Evolutionary conservation across 2,888 invertebrate genomes (phyloP), one percentile per base, ranked within the genome.

Genomic region (Tryphoninae sp.): DNA sequence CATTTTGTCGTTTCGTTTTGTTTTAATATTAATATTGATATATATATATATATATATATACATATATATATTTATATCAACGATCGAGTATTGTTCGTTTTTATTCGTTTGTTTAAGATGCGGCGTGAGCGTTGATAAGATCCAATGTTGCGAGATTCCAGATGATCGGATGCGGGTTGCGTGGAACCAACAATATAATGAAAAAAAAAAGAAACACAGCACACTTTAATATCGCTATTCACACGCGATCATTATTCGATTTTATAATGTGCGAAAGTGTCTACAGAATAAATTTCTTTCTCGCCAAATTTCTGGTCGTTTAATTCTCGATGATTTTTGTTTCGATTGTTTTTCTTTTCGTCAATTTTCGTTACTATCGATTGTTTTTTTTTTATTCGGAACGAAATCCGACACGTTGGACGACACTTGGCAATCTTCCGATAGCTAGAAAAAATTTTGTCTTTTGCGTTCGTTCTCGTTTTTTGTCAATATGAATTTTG

Each of bases 201-300:
- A 51, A 45, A 80, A 84, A 85, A 82, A 69, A 68, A 83, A 72
- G 85, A 86, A 86, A 87, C 86, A 86, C 86, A 85, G 82, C 81
- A 84, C 86, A 88, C 87, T 86, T 88, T 87, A 87, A 86, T 87
- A 85, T 82, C 68, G 68, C 64, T 26, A 73, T 82, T 79, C 62
- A 67, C 23, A 23, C 68, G 33, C 67, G 23, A 58, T 67, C 51
- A 16, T n/a, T n/a, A 23, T 22, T 9, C 6, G n/a, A 19, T 19
- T 19, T 19, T 13, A 45, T 4, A 53, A 19, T 58, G 45, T 49
- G 16, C 9, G 6, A 9, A 59, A 76, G 59, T 49, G 19, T 55
- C 59, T 40, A 49, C 33, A 53, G 9, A 22, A 8, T n/a, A 2
- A n/a, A 42, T 68, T 45, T 45, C 22, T n/a, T 16, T 58, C 26